Percentiles rank a stretch among this genome's conserved stretches.
phyloP scores from a whole-genome alignment of 2,113 vertebrate genomes.

The Hippolais icterina region DNA sequence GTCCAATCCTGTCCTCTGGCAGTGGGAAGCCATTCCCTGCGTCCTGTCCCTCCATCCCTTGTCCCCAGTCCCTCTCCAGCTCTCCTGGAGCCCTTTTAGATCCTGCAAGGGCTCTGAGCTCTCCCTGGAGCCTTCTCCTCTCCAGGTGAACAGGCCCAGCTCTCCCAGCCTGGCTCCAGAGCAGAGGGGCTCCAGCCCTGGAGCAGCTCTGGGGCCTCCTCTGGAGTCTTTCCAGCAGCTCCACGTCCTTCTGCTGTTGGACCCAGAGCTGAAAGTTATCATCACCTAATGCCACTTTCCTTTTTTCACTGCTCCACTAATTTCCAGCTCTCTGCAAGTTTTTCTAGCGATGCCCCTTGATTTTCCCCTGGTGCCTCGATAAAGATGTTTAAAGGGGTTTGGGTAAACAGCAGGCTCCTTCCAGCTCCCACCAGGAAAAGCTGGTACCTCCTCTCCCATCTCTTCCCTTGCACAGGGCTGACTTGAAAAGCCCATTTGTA shows the following conservation, averaged over 20 bases:
- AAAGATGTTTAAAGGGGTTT: neutral
- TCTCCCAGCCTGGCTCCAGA: neutral
- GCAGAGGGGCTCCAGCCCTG: neutral
- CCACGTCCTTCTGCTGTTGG: accelerated
- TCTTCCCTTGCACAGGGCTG: neutral
- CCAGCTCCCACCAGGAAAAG: neutral
- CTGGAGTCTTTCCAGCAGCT: neutral
- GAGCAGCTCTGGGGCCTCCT: accelerated
- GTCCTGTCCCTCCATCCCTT: neutral
- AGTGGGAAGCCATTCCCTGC: neutral
- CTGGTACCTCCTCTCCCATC: neutral
- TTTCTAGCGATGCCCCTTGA: neutral
- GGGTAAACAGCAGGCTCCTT: neutral
- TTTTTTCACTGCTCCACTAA: neutral
- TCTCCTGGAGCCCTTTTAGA: neutral
- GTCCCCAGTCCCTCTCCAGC: neutral
- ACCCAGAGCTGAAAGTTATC: neutral
- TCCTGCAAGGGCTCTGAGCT: neutral
- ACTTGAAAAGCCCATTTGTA: constrained; percentile 44
- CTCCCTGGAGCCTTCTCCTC: neutral
- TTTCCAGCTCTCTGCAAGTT: neutral
- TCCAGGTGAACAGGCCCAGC: neutral
- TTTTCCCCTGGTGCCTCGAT: neutral
- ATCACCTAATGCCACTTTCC: neutral
- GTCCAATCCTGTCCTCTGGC: neutral